A percentile compares a stretch with the other conserved stretches of the same genome.
phyloP scores from a whole-genome alignment of 2,113 vertebrate species.

The Bolborhynchus lineola region DNA sequence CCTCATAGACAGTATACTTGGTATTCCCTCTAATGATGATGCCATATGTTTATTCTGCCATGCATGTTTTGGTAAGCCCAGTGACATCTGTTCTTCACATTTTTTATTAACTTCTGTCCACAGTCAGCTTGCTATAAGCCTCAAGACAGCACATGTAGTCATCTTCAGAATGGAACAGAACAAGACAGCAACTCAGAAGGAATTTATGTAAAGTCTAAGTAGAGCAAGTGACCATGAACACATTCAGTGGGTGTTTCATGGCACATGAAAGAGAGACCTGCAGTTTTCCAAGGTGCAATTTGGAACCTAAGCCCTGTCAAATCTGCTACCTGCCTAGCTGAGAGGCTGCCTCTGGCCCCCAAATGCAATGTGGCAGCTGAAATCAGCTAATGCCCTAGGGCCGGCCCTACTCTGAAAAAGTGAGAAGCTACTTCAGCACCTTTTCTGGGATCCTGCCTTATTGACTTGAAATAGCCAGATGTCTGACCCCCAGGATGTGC shows the following conservation, averaged over 20 bases:
- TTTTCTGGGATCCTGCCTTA: not conserved
- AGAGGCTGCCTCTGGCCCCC: not conserved
- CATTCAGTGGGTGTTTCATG: not conserved
- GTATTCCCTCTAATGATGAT: not conserved
- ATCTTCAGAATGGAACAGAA: not conserved
- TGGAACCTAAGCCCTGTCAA: not conserved
- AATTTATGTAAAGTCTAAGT: not conserved
- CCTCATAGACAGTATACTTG: not conserved
- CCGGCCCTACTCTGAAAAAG: not conserved
- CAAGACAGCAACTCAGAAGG: not conserved
- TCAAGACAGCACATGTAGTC: not conserved
- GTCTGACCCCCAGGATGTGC: not conserved
- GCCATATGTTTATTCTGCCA: not conserved
- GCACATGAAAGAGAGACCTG: not conserved
- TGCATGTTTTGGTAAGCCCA: not conserved
- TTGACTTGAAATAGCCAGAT: not conserved
- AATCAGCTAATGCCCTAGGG: not conserved
- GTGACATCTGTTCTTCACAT: not conserved
- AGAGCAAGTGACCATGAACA: not conserved
- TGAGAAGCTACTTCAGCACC: not conserved
- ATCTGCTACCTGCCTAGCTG: not conserved
- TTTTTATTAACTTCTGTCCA: not conserved
- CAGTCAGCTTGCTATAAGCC: not conserved
- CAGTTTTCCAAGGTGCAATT: not conserved
- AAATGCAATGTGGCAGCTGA: not conserved